Conservation (phyloP, 1,140 invertebrate genomes). For the Drosophila takahashii region DNA sequence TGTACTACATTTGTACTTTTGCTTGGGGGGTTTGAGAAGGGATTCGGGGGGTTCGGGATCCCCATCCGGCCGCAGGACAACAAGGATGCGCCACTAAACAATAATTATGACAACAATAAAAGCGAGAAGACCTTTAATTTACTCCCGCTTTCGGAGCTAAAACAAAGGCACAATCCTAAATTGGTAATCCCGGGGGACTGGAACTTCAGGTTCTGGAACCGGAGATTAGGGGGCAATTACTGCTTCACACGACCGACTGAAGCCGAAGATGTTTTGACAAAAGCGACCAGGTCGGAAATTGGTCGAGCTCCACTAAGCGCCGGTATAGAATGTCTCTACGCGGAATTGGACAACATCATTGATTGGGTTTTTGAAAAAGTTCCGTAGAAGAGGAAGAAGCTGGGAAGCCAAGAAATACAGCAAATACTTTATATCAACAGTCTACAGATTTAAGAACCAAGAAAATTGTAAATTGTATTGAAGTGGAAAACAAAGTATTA, state of each 20-base stretch:
- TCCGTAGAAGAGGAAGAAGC: not conserved
- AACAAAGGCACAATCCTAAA: conserved; percentile 21
- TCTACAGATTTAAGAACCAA: not conserved
- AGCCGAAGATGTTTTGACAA: conserved; percentile 63
- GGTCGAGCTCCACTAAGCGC: conserved; percentile 56
- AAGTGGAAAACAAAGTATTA: too few relatives aligned
- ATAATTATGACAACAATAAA: conserved; percentile 82
- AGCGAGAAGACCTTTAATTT: conserved; percentile 39
- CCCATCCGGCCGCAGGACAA: conserved; percentile 66
- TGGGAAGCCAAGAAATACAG: conserved; percentile 3
- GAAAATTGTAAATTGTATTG: too few relatives aligned
- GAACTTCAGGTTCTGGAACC: not conserved
- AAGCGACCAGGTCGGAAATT: conserved; percentile 25
- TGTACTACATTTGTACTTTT: conserved; percentile 77
- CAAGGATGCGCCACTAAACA: conserved; percentile 80
- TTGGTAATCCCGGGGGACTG: not conserved
- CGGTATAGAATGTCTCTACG: conserved; percentile 77
- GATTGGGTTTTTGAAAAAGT: not conserved
- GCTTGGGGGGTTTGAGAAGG: conserved; percentile 19
- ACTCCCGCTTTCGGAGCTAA: conserved; percentile 15
- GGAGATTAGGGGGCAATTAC: conserved; percentile 79
- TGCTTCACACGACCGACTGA: conserved; percentile 66
- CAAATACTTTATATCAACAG: not conserved
- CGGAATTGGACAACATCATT: conserved; percentile 36
- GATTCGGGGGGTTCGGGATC: not conserved